Base-by-base conservation (phyloP, 2,888 invertebrate genomes). In the Ceraclea dissimilis region DNA sequence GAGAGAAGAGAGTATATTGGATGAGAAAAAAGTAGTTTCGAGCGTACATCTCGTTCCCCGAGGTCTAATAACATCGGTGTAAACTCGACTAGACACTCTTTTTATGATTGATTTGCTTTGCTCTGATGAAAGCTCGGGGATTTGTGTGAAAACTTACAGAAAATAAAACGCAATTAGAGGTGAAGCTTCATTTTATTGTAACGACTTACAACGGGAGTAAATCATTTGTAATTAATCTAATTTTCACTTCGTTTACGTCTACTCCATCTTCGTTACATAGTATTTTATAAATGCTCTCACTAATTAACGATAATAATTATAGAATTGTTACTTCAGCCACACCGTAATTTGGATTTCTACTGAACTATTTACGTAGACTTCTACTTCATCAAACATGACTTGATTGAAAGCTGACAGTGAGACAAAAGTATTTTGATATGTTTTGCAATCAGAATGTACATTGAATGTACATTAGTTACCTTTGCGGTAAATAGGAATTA, bases 101-200 rank as follows among this genome's bases (percentile, higher is more conserved):
- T 39, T 16, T 39, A 39, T 39, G 39, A 39, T 39, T 39, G 39
- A 39, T 39, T 39, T 39, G 39, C 39, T 39, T n/a, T 39, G n/a
- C 39, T n/a, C 16, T 39, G 39, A 39, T 39, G 39, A 39, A 39
- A 39, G 39, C 39, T 39, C 39, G 16, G 39, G 39, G 39, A 39
- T 39, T 39, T 39, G n/a, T 13, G 16, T 13, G n/a, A n/a, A 16
- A 39, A 16, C 39, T 39, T 8, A 39, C 39, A 16, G 13, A 16
- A 39, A 8, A 39, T 39, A 39, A 39, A 39, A 39, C n/a, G 13
- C 39, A 39, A 16, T 39, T 39, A 39, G 16, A 39, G n/a, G 4
- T 16, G 2, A 8, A 39, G 39, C 13, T 39, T 39, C 13, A 16
- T 39, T 39, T 39, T 39, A 39, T 39, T 39, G 2, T n/a, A 39